A percentile compares a stretch with the other conserved stretches of the same genome.
Evolutionary conservation across 2,797 vertebrate species (phyloP).

Genomic region (Mycteria americana): DNA sequence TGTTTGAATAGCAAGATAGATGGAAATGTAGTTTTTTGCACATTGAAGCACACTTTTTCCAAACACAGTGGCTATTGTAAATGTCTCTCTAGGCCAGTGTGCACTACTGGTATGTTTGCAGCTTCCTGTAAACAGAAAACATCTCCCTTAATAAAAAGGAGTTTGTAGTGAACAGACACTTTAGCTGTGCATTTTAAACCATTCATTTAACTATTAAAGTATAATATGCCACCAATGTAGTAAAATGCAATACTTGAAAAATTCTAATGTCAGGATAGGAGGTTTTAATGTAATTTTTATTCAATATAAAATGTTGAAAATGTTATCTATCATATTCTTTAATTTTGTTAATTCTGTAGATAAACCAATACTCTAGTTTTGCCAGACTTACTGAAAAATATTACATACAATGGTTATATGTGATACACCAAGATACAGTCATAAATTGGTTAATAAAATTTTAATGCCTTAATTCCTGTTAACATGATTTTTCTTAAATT

Average conservation of each 20-base stretch:
- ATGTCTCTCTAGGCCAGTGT: slow-evolving; percentile 7
- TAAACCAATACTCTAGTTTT: background rate
- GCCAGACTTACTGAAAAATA: background rate
- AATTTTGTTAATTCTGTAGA: background rate
- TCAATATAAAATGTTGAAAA: background rate
- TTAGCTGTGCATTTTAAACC: slow-evolving; percentile 7
- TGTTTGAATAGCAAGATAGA: background rate
- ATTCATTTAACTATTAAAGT: background rate
- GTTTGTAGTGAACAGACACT: background rate
- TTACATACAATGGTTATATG: background rate
- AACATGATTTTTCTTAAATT: background rate
- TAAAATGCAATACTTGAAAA: background rate
- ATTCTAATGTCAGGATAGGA: background rate
- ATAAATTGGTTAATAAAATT: background rate
- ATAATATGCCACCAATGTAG: background rate
- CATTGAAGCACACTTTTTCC: background rate
- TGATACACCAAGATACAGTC: background rate
- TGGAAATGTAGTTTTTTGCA: background rate
- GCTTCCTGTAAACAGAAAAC: slow-evolving; percentile 35
- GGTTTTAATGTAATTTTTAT: background rate
- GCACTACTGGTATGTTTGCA: slow-evolving; percentile 6
- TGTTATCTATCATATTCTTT: background rate
- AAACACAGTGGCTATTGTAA: slow-evolving; percentile 48
- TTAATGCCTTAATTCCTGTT: background rate
- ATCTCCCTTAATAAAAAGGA: slow-evolving; percentile 10